Evolutionary conservation across 1,140 invertebrate species (phyloP).

Genomic region (Nephila pilipes): DNA sequence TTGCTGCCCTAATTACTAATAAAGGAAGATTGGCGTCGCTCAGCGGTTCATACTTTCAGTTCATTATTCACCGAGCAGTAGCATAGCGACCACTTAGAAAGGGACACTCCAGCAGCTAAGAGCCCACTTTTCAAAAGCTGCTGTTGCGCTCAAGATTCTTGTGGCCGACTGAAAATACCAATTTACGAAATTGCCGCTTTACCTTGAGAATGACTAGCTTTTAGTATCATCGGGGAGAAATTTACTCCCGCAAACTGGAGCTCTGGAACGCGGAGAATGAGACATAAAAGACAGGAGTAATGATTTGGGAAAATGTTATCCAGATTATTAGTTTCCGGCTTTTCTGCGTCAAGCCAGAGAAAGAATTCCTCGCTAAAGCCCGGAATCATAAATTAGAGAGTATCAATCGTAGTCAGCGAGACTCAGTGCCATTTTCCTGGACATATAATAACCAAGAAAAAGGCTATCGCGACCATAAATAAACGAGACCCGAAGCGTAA

Average conservation of each 20-base stretch:
- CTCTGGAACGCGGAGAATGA: conserved; percentile 57
- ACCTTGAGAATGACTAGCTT: conserved; percentile 35
- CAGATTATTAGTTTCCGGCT: conserved; percentile 51
- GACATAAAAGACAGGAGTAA: conserved; percentile 50
- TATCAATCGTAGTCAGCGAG: background rate
- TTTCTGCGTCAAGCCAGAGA: background rate
- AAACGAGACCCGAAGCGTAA: background rate
- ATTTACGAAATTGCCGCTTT: conserved; percentile 37
- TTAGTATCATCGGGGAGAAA: conserved; percentile 58
- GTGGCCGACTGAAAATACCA: conserved; percentile 62
- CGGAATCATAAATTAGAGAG: conserved; percentile 34
- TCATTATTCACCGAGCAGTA: conserved; percentile 54
- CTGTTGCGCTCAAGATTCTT: conserved; percentile 41
- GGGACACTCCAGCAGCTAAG: conserved; percentile 34
- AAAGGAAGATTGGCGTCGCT: conserved; percentile 19
- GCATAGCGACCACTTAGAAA: conserved; percentile 39
- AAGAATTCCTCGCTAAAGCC: conserved; percentile 11
- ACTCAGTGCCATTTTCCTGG: background rate
- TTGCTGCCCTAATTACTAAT: conserved; percentile 28
- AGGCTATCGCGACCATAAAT: background rate
- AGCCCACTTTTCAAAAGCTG: conserved; percentile 59
- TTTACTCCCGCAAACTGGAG: conserved; percentile 54
- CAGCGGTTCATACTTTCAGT: conserved; percentile 42
- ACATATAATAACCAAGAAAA: conserved; percentile 1
- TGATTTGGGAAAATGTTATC: conserved; percentile 56